These are phyloP conservation scores for Motacilla alba DNA, from an alignment of 2,113 vertebrate genomes.

Conservation along the genomic window DNA sequence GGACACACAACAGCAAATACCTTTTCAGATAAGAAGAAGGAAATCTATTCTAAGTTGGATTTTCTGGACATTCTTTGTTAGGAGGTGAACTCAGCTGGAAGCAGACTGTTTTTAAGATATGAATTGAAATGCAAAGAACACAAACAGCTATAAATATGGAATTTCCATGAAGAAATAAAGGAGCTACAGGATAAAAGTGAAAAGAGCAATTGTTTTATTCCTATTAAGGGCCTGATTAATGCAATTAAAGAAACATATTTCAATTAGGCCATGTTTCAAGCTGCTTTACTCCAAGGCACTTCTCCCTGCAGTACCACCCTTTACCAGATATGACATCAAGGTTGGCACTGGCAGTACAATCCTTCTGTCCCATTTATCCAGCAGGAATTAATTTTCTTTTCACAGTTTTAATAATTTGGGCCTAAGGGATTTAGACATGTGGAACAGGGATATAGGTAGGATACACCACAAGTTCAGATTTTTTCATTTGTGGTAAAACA, in stretches of 20 bases:
- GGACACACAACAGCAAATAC: background rate
- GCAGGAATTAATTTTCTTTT: background rate
- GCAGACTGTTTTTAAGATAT: background rate
- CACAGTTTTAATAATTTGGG: background rate
- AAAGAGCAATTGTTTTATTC: conserved; percentile 31
- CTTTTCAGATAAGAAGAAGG: background rate
- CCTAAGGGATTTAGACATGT: background rate
- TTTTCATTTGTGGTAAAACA: background rate
- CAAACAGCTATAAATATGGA: background rate
- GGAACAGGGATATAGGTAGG: background rate
- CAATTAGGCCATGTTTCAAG: conserved; percentile 16
- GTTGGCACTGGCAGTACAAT: background rate
- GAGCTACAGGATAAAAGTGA: background rate
- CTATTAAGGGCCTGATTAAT: conserved; percentile 24
- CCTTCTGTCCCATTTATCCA: background rate
- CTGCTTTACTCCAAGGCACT: background rate
- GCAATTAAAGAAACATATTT: conserved; percentile 17
- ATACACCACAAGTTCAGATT: background rate
- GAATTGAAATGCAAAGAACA: background rate
- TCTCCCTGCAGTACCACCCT: background rate
- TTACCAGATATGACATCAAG: background rate
- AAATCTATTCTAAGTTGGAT: background rate
- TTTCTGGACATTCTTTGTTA: background rate
- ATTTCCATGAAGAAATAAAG: background rate
- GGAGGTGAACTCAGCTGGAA: background rate